Evolutionary conservation across 1,140 invertebrate genomes (phyloP).

Genomic region (Metopolophium dirhodum): DNA sequence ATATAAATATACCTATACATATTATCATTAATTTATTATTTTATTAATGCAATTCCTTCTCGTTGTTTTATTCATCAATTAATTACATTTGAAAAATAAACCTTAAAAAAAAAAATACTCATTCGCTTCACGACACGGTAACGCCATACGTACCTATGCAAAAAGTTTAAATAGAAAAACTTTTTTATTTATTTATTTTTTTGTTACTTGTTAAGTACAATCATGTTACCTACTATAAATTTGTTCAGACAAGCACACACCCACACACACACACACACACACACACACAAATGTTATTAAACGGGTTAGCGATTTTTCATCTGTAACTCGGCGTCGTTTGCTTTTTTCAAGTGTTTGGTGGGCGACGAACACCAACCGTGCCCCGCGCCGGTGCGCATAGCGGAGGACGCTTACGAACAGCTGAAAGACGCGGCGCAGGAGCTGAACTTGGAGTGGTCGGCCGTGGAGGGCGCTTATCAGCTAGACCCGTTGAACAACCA

Average conservation of each 20-base stretch:
- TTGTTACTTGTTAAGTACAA: not conserved
- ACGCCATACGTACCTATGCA: no score
- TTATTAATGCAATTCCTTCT: not conserved
- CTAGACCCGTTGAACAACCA: conserved; percentile 35
- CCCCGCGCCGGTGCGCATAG: conserved; percentile 46
- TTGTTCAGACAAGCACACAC: not conserved
- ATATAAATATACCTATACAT: not conserved
- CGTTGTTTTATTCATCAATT: not conserved
- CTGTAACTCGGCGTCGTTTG: not conserved
- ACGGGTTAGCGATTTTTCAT: not conserved
- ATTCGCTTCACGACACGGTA: no score
- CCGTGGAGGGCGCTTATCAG: conserved; percentile 32
- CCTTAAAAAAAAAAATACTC: not conserved
- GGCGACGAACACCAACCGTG: conserved; percentile 55
- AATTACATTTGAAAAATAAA: not conserved
- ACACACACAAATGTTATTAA: not conserved
- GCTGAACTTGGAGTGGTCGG: conserved; percentile 52
- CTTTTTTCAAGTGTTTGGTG: conserved; percentile 51
- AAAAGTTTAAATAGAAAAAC: not conserved
- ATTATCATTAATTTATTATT: not conserved
- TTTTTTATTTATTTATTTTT: not conserved
- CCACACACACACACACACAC: not conserved
- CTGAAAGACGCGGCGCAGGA: conserved; percentile 52
- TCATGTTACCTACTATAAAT: not conserved
- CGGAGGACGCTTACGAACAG: conserved; percentile 46